Evolutionary conservation across 2,113 vertebrate genomes (phyloP).

Genomic region (Misgurnus mizolepis): DNA sequence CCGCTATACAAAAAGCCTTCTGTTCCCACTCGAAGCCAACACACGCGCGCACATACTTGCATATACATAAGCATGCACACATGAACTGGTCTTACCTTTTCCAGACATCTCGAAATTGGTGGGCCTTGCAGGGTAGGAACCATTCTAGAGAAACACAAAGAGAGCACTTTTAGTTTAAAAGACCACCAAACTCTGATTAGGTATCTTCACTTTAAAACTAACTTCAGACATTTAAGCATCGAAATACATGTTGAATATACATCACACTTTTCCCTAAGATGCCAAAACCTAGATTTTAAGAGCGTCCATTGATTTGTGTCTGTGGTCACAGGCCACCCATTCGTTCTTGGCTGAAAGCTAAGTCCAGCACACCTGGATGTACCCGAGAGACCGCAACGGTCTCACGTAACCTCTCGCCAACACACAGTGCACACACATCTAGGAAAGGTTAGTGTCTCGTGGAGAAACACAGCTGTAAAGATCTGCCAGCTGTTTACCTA

Average conservation of each 20-base stretch:
- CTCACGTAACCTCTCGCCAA: constrained; percentile 27
- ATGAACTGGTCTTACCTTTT: constrained; percentile 77
- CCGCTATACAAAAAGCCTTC: constrained; percentile 58
- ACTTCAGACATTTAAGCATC: neutral
- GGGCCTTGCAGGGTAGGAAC: constrained; percentile 72
- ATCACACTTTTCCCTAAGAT: no score
- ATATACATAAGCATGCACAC: constrained; percentile 22
- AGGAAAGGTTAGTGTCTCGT: neutral
- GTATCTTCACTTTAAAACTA: constrained; percentile 24
- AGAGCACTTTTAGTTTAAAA: constrained; percentile 43
- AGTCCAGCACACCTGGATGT: constrained; percentile 49
- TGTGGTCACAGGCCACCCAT: constrained; percentile 24
- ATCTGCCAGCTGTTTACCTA: constrained; percentile 21
- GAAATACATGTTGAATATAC: no score
- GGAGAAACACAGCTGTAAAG: neutral
- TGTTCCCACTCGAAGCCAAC: constrained; percentile 50
- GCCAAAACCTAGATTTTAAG: neutral
- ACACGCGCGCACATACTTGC: neutral
- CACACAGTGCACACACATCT: neutral
- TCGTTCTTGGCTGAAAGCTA: constrained; percentile 27
- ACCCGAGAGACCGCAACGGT: constrained; percentile 23
- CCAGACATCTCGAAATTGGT: constrained; percentile 77
- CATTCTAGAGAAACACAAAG: constrained; percentile 71
- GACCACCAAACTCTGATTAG: constrained; percentile 39
- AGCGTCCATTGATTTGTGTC: neutral